These are phyloP conservation scores for Drosophila bunnanda DNA, from an alignment of 2,888 invertebrate species.

Conservation along the genomic window DNA sequence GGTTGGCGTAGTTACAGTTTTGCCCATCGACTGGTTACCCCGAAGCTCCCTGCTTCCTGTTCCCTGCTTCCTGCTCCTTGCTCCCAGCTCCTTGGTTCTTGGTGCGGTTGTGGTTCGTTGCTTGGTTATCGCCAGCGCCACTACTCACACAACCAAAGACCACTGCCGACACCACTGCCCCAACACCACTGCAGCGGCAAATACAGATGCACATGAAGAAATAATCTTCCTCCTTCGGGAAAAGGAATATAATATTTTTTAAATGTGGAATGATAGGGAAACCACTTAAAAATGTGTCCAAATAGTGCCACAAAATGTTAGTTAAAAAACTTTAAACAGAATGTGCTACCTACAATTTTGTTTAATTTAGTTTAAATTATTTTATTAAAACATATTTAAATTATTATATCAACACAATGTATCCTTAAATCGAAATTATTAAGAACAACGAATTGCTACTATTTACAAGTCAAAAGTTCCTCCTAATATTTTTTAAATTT, in stretches of 20 bases:
- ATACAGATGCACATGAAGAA: slow-evolving; percentile 19
- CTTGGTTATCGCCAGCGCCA: slow-evolving; percentile 76
- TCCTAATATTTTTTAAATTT: too few species aligned
- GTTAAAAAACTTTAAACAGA: too few species aligned
- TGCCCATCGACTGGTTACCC: slow-evolving; percentile 44
- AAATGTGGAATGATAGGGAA: neutral
- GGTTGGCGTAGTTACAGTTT: slow-evolving; percentile 77
- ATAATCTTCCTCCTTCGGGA: neutral
- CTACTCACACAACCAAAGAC: slow-evolving; percentile 51
- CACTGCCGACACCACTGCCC: slow-evolving; percentile 30
- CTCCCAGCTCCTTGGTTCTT: slow-evolving; percentile 5
- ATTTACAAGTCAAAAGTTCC: too few species aligned
- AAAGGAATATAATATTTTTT: neutral
- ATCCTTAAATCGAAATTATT: too few species aligned
- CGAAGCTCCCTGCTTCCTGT: neutral
- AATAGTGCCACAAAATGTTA: neutral
- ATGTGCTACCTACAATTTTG: too few species aligned
- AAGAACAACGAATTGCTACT: too few species aligned
- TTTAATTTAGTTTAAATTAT: too few species aligned
- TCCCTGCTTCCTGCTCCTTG: neutral
- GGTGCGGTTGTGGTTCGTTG: slow-evolving; percentile 78
- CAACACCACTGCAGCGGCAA: slow-evolving; percentile 24
- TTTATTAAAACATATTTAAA: too few species aligned
- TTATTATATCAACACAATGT: too few species aligned
- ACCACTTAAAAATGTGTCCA: neutral